A percentile compares a stretch with the other conserved stretches of the same genome.
Conservation (phyloP, 2,797 vertebrate genomes). For the Acanthopagrus latus region DNA sequence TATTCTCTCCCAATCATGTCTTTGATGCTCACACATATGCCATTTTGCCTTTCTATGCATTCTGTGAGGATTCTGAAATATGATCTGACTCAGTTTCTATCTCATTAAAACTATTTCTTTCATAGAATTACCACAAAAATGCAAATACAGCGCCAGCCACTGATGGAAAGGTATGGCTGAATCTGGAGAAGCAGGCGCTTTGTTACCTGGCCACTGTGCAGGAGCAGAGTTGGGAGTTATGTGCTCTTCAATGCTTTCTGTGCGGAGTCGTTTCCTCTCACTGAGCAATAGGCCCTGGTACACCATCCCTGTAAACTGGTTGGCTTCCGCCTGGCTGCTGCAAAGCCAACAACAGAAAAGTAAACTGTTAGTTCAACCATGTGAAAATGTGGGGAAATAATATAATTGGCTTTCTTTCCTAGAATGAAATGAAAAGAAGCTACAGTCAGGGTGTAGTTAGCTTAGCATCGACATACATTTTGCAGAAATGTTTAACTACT, state of each 20-base stretch:
- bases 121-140: not conserved
- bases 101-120: slow-evolving; percentile 16
- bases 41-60: slow-evolving; percentile 12
- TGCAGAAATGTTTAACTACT: not conserved
- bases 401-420: not conserved
- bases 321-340: slow-evolving; percentile 93
- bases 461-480: not conserved
- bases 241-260: slow-evolving; percentile 98
- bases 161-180: not conserved
- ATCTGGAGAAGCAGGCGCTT: not conserved
- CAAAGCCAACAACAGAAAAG: slow-evolving; percentile 41
- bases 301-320: slow-evolving; percentile 97
- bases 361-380: not conserved
- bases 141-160: fast-evolving
- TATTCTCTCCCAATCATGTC: slow-evolving; percentile 35
- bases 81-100: not conserved
- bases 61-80: slow-evolving; percentile 30
- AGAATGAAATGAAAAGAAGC: not conserved
- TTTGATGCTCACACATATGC: slow-evolving; percentile 45
- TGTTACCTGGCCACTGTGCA: slow-evolving; percentile 96
- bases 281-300: slow-evolving; percentile 97
- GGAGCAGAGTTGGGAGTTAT: slow-evolving; percentile 94
- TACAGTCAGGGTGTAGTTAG: not conserved
- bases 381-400: no score
- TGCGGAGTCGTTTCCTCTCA: slow-evolving; percentile 93